Base-by-base conservation (phyloP, 2,888 invertebrate species). In the Brachyopa scutellaris region DNA sequence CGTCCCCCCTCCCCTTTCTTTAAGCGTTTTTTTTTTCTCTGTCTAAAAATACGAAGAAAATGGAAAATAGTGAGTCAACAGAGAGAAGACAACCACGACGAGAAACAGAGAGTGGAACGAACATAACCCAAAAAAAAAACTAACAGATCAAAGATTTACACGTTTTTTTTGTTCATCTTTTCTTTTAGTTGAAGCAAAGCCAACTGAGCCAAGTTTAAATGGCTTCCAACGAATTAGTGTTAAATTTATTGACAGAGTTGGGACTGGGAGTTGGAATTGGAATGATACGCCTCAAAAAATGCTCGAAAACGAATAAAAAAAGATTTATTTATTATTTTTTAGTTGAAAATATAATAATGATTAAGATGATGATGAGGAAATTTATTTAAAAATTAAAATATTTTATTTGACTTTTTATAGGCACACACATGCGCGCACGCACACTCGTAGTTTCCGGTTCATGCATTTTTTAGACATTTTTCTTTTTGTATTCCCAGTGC, bases 171-270 rank as follows among this genome's bases (percentile, higher is more conserved):
- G n/a, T n/a, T n/a, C n/a, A n/a, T n/a, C n/a, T n/a, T n/a, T n/a
- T n/a, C n/a, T 42, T 69, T 36, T 9, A 55, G 13, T 73, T 73
- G 72, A 73, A 62, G 23, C 36, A 13, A 13, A 53, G 72, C 72
- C 62, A 62, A 73, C 53, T 62, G 62, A 70, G 70, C 70, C 70
- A 70, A 70, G 62, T 73, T 73, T 53, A 53, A 62, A 61, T 70
- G 49, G 40, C 11, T 51, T 49, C 29, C 49, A 69, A 29, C 8
- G 40, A 17, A 29, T 13, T 17, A 7, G 17, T n/a, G 31, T 2
- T 11, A 49, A 8, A 59, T 17, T 61, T 17, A 61, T 33, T 7
- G 57, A 57, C n/a, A 19, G 2, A 31, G 9, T 7, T n/a, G n/a
- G n/a, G n/a, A n/a, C n/a, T n/a, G n/a, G n/a, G n/a, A n/a, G n/a